Conservation (phyloP, 2,113 vertebrate species). For the Bos taurus region DNA sequence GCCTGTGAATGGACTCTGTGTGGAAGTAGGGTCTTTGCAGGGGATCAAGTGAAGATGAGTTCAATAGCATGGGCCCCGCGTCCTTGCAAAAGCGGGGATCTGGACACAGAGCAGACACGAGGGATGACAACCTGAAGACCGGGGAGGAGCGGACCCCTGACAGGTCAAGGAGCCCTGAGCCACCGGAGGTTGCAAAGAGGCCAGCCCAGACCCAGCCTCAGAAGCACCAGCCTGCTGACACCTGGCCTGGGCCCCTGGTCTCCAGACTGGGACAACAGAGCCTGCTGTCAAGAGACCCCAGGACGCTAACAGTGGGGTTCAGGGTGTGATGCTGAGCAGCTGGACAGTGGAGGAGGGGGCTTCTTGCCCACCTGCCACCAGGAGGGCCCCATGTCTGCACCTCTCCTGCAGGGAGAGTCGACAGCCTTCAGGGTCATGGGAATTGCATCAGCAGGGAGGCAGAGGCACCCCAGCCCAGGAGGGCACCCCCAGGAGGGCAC, state of each 20-base stretch:
- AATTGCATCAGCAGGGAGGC: not conserved
- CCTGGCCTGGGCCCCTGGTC: not conserved
- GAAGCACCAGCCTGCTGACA: not conserved
- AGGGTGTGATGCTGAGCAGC: not conserved
- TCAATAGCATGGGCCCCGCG: fast-evolving
- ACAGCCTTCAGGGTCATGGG: too few relatives aligned
- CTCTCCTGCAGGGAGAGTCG: not conserved
- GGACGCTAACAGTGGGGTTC: not conserved
- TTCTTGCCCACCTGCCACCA: not conserved
- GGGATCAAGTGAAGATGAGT: not conserved
- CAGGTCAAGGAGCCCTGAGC: not conserved
- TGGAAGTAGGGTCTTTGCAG: not conserved
- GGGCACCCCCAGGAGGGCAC: not conserved
- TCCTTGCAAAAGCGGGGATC: not conserved
- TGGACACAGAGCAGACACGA: not conserved
- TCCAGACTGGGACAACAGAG: not conserved
- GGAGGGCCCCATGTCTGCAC: not conserved
- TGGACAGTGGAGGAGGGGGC: fast-evolving
- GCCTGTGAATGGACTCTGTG: not conserved
- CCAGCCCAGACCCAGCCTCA: fast-evolving
- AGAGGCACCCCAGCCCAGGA: not conserved
- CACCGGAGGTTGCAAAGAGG: not conserved
- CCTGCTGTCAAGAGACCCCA: not conserved
- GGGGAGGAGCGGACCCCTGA: not conserved
- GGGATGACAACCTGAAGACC: not conserved